Evolutionary conservation across 2,888 invertebrate species (phyloP), one percentile per base, ranked within the genome.

Genomic region (Drosophila rellima): DNA sequence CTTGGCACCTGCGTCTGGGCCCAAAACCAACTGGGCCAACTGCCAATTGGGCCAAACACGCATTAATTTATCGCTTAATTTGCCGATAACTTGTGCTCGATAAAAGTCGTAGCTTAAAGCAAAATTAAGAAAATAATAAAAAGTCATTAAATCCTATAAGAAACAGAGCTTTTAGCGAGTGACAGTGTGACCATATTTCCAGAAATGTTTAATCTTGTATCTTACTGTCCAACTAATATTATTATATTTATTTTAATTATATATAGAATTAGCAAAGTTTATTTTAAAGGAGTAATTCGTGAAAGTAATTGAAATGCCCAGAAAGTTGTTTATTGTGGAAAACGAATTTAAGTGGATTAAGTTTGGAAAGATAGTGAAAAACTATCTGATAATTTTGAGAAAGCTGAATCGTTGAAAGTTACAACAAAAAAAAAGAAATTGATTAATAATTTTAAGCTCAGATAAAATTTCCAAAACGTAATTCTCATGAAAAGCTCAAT

Each of bases 1-100:
- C 65, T 45, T 54, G 70, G 51, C 76, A 76, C 75, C 71, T 79
- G 75, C 50, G 47, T 54, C 17, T 8, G 39, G 17, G 39, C 40
- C 11, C 17, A 15, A 13, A 17, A 40, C 62, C 56, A 63, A 62
- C 42, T 70, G 55, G 57, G 44, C 57, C 70, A 48, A 60, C 51
- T 55, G 47, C 37, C 66, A 72, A 57, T 29, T 65, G 23, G 23
- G 3, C 23, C 3, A 23, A 17, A 11, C 15, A 17, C 2, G 20
- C 3, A 18, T 3, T 44, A 23, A 15, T 15, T 23, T 42, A 13
- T 18, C 13, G 31, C 17, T 17, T 13, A 50, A 23, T 35, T 20
- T 15, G 10, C 35, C 20, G 35, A 35, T 50, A 8, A 13, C 2
- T n/a, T 11, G 11, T 39, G 3, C 2, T 4, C 26, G 8, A 26